Conservation (phyloP, 2,888 invertebrate species). For the Polymixis lichenea region DNA sequence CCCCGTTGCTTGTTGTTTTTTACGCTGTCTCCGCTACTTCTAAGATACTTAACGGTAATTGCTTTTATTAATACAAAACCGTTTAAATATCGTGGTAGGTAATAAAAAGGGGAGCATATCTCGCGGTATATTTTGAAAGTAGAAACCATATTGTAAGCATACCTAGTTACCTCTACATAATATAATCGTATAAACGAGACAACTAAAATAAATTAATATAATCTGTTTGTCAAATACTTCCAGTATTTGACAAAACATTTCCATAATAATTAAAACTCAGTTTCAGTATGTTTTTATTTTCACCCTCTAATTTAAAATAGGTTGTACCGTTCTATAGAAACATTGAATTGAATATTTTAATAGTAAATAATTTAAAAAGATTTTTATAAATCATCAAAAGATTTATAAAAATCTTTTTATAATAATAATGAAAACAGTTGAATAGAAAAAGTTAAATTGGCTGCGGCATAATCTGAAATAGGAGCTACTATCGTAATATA, state of each 20-base stretch:
- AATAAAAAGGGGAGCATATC: constrained; percentile 26
- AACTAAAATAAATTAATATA: not conserved
- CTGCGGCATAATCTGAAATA: constrained; percentile 9
- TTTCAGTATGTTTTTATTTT: not conserved
- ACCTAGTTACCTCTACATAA: not conserved
- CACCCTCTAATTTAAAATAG: not conserved
- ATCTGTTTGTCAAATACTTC: not conserved
- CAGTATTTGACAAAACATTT: not conserved
- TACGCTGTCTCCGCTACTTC: constrained; percentile 41
- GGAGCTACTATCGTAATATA: not conserved
- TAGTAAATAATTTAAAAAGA: too few relatives aligned
- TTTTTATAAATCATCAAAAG: too few relatives aligned
- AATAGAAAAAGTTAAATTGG: constrained; percentile 19
- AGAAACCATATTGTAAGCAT: not conserved
- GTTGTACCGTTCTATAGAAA: not conserved
- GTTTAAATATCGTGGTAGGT: constrained; percentile 16
- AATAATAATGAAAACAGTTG: not conserved
- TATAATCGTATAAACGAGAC: not conserved
- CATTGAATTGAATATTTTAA: too few relatives aligned
- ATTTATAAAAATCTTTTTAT: not conserved
- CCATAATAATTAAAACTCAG: not conserved
- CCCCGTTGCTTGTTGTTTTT: constrained; percentile 38
- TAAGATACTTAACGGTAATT: constrained; percentile 50
- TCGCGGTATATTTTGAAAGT: constrained; percentile 1
- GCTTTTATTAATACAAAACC: constrained; percentile 54